A percentile compares a stretch with the other conserved stretches of the same genome.
These are phyloP conservation scores for Intellagama lesueurii DNA, from an alignment of 2,797 vertebrate species.

Conservation along the genomic window DNA sequence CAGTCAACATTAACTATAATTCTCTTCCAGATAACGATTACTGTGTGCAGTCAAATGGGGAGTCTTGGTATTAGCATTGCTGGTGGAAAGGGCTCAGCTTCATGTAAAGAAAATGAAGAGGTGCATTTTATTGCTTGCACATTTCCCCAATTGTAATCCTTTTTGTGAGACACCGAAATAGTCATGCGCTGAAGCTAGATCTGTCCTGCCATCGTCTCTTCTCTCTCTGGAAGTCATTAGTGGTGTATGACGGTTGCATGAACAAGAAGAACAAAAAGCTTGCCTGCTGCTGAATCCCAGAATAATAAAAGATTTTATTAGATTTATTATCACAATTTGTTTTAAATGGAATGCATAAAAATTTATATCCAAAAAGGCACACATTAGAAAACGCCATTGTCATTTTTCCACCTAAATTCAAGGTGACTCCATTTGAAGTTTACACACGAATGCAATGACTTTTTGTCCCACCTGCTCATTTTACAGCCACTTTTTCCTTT, in stretches of 20 bases:
- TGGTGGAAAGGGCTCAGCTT: slow-evolving; percentile 87
- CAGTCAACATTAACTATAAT: slow-evolving; percentile 59
- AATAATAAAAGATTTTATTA: not conserved
- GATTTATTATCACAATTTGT: not conserved
- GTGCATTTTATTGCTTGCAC: slow-evolving; percentile 74
- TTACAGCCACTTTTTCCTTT: slow-evolving; percentile 31
- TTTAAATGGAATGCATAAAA: not conserved
- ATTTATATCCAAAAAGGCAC: slow-evolving; percentile 20
- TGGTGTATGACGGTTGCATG: not conserved
- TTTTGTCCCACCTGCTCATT: slow-evolving; percentile 24
- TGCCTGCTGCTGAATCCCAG: slow-evolving; percentile 5
- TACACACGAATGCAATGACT: not conserved
- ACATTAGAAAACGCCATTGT: slow-evolving; percentile 8
- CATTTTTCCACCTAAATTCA: not conserved
- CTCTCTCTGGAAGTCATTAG: slow-evolving; percentile 13
- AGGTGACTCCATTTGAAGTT: slow-evolving; percentile 6
- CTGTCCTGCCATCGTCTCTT: slow-evolving; percentile 41
- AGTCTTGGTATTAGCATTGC: slow-evolving; percentile 90
- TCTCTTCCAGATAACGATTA: slow-evolving; percentile 87
- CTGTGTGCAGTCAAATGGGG: slow-evolving; percentile 84
- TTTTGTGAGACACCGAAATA: slow-evolving; percentile 42
- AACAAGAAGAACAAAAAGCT: not conserved
- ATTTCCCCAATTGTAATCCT: slow-evolving; percentile 30
- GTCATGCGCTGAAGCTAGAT: slow-evolving; percentile 27
- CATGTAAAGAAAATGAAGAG: slow-evolving; percentile 87